Base-by-base conservation (phyloP, 2,888 invertebrate species). In the Lucinisca nassula region DNA sequence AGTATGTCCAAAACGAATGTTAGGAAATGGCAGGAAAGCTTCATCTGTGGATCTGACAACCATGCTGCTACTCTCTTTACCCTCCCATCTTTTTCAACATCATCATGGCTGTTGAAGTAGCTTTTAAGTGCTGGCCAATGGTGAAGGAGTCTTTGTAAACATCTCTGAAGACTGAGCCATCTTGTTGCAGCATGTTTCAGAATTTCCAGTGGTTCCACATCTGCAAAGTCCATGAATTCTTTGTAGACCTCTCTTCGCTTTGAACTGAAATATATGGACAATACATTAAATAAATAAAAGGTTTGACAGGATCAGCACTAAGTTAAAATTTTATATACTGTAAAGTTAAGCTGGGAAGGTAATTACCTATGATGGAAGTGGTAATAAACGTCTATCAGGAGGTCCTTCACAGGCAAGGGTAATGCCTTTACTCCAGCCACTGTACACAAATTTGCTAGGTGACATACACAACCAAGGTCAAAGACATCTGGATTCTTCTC, bases 71-170 rank as follows among this genome's bases (percentile, higher is more conserved):
- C 24, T 40, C 61, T 40, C 61, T 81, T 77, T 0, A 78, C 84
- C n/a, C 70, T 72, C 10, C 77, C 80, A 6, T 55, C 40, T 17
- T 67, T 77, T 27, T 86, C 84, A 0, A 49, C 74, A 72, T 85
- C 77, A 12, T 77, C 77, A 40, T 89, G 84, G 40, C 76, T 79
- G n/a, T 30, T 10, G 37, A 89, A 84, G 72, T 82, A 84, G 24
- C 74, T 70, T 10, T 38, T 14, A 2, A 83, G 38, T 6, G 80
- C 86, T 45, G 79, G 58, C 49, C 79, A 81, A 58, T 81, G 85
- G 40, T 85, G 61, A 10, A 80, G 79, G 30, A 40, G 75, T 10
- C 83, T 21, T 12, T 17, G 8, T 14, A 80, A 61, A 73, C 49
- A 40, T 24, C 37, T 70, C 58, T 76, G 40, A 6, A 79, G 38